A percentile compares a stretch with the other conserved stretches of the same genome.
phyloP scores from a whole-genome alignment of 2,113 vertebrate species.

The Myanophis thanlyinensis region DNA sequence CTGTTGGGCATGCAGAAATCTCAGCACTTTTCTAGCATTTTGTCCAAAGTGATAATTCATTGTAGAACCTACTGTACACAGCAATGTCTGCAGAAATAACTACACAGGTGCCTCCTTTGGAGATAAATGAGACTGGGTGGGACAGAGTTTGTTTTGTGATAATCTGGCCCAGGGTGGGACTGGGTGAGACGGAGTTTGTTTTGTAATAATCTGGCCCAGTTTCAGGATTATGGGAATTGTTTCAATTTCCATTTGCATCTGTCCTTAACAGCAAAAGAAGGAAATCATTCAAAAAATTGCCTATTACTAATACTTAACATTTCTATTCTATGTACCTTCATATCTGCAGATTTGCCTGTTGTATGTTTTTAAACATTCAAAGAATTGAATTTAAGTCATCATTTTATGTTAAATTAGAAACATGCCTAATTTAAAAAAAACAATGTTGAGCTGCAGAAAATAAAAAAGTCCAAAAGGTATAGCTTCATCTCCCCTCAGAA shows the following conservation, averaged over 20 bases:
- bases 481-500: neutral
- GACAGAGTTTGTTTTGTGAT: neutral
- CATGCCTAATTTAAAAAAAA: neutral
- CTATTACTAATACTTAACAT: neutral
- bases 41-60: neutral
- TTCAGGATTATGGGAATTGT: neutral
- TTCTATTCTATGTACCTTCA: neutral
- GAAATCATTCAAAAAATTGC: neutral
- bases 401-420: neutral
- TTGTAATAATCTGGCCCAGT: neutral
- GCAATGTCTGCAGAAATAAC: neutral
- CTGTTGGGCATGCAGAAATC: neutral
- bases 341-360: neutral
- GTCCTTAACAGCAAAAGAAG: neutral
- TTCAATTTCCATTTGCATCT: neutral
- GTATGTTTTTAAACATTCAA: neutral
- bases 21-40: neutral
- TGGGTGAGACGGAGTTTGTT: neutral
- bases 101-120: neutral
- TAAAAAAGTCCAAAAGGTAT: neutral
- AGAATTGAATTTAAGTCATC: neutral
- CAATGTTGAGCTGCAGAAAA: neutral
- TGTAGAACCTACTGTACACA: neutral
- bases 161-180: neutral
- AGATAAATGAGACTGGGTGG: neutral